Evolutionary conservation across 2,113 vertebrate species (phyloP).

Genomic region (Myocastor coypus): DNA sequence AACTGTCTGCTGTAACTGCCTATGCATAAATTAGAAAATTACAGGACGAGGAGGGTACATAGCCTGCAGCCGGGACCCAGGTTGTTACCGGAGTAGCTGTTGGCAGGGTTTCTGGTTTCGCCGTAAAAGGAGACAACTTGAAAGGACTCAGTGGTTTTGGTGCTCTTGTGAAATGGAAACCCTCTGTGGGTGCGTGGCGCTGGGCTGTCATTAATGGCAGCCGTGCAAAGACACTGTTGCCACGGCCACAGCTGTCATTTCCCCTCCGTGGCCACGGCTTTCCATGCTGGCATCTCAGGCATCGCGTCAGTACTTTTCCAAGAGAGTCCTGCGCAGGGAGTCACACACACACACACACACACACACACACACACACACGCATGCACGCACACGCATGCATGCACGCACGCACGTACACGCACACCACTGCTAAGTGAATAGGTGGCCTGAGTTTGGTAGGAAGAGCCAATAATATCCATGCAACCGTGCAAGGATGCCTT

Average conservation of each 20-base stretch:
- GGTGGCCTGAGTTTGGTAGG: neutral
- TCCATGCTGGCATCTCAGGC: conserved; percentile 43
- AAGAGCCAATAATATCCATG: neutral
- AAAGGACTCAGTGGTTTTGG: conserved; percentile 80
- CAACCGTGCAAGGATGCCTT: neutral
- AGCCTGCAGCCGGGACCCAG: conserved; percentile 73
- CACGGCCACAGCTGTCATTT: neutral
- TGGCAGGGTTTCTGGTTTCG: conserved; percentile 76
- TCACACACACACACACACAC: neutral
- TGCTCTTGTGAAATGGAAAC: conserved; percentile 80
- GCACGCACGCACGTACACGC: neutral
- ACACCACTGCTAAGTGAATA: neutral
- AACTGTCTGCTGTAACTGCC: conserved; percentile 73
- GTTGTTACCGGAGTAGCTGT: conserved; percentile 70
- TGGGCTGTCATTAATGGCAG: conserved; percentile 79
- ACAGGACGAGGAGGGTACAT: conserved; percentile 65
- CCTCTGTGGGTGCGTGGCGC: conserved; percentile 26
- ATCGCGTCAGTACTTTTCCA: conserved; percentile 34
- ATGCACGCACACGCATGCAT: neutral
- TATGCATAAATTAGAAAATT: conserved; percentile 81
- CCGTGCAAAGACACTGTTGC: conserved; percentile 74
- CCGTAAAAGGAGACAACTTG: conserved; percentile 81
- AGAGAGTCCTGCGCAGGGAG: conserved; percentile 29
- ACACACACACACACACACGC: neutral
- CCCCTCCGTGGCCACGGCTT: conserved; percentile 28